Evolutionary conservation across 2,888 invertebrate species (phyloP), one percentile per base, ranked within the genome.

Genomic region (Agriopis aurantiaria): DNA sequence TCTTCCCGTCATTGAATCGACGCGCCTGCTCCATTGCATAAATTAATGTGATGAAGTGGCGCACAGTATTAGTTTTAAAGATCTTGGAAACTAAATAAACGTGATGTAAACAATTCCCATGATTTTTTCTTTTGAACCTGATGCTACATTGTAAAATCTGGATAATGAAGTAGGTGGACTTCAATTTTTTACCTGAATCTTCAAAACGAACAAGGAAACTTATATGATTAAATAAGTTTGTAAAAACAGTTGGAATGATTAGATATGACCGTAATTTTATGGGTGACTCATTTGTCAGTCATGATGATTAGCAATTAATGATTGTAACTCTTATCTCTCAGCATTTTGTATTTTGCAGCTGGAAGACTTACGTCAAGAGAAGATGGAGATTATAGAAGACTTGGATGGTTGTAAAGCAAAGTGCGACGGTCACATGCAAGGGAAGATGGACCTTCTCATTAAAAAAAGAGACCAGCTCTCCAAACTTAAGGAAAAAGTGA

Each of bases 381-480:
- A 91, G 73, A 64, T 72, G 63, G 85, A 76, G 8, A 75, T 92
- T 62, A 64, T 88, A 4, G 85, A 89, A 74, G 90, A 90, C 69
- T 75, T 92, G 48, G 91, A 92, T 11, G 84, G 83, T 0, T 93
- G 92, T 71, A 88, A 91, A 72, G 55, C 49, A 1, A 67, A 76
- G 61, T 93, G 92, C 53, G 91, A 90, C 23, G 66, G 63, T 6
- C 83, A 80, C 11, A 88, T 89, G 80, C 84, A 89, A 67, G 79
- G 52, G 0, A 82, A 76, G 60, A 43, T 86, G 7, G 85, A 88
- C 1, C 85, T 85, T 14, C 71, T 92, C 51, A 88, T 84, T 56
- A 77, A 78, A n/a, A 90, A 86, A 64, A 84, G 80, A 49, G 81
- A 84, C 0, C 68, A 81, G 43, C 75, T 92, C 3, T 66, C 71